Conservation (phyloP, 2,113 vertebrate species). For the Tachycineta bicolor region DNA sequence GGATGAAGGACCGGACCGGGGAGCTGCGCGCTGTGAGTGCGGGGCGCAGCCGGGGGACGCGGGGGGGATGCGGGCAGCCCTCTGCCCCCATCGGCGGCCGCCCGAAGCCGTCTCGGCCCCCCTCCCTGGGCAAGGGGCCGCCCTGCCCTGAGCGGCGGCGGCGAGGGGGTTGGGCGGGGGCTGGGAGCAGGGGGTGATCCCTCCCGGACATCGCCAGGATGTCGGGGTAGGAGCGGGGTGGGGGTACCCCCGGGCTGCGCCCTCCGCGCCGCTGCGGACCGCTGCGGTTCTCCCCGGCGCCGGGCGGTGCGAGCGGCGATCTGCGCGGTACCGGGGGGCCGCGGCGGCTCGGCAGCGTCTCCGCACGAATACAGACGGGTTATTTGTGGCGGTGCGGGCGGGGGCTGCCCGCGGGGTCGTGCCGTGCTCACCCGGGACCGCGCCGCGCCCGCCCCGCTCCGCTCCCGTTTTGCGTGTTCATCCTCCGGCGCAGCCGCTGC, state of each 20-base stretch:
- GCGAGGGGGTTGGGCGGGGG: background rate
- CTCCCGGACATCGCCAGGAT: background rate
- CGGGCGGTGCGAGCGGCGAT: background rate
- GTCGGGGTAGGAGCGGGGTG: background rate
- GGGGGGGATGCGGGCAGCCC: background rate
- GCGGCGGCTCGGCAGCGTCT: background rate
- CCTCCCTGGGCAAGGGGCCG: background rate
- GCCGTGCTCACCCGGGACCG: background rate
- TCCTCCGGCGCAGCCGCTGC: background rate
- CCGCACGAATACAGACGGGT: background rate
- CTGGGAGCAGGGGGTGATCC: background rate
- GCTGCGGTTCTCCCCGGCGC: background rate
- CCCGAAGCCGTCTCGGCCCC: background rate
- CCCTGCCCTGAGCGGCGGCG: background rate
- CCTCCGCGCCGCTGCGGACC: background rate
- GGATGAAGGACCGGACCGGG: conserved; percentile 6
- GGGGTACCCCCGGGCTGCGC: background rate
- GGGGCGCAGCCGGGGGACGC: background rate
- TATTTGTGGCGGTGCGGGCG: background rate
- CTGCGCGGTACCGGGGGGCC: background rate
- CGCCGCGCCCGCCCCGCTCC: background rate
- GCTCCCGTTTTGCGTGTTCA: conserved; percentile 16
- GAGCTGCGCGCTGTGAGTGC: background rate
- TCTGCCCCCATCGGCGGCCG: background rate
- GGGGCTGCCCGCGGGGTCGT: background rate